A percentile compares a stretch with the other conserved stretches of the same genome.
Evolutionary conservation across 2,888 invertebrate species (phyloP).

Genomic region (Drosophila neoperkinsi): DNA sequence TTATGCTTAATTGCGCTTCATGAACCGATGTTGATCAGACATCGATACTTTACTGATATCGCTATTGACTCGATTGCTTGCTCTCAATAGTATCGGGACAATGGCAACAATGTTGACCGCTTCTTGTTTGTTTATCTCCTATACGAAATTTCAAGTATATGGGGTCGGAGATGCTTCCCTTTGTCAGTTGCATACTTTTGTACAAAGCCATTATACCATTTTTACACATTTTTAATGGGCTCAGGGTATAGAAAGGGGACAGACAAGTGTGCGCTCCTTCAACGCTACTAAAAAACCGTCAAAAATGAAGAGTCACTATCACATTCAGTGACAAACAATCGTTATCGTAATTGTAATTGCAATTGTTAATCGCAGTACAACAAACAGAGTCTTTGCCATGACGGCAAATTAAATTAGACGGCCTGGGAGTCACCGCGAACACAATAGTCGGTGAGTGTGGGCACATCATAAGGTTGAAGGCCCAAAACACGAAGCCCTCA

Average conservation of each 20-base stretch:
- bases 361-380: constrained; percentile 39
- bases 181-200: neutral
- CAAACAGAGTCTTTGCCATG: constrained; percentile 20
- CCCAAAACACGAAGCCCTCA: constrained; percentile 3
- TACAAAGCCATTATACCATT: neutral
- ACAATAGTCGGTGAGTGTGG: constrained; percentile 9
- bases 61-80: neutral
- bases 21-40: neutral
- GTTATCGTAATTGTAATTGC: constrained; percentile 3
- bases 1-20: neutral
- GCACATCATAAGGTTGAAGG: constrained; percentile 1
- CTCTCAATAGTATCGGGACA: neutral
- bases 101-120: neutral
- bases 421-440: constrained; percentile 16
- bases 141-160: neutral
- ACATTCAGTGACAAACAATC: neutral
- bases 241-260: neutral
- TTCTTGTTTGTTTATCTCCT: neutral
- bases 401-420: constrained; percentile 50
- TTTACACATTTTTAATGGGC: neutral
- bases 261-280: neutral
- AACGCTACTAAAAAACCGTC: neutral
- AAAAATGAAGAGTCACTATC: neutral
- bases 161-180: neutral
- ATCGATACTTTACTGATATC: neutral